Evolutionary conservation across 92 coral and sea anemone species (phyloP).

Genomic region (Zoanthus solanderi): DNA sequence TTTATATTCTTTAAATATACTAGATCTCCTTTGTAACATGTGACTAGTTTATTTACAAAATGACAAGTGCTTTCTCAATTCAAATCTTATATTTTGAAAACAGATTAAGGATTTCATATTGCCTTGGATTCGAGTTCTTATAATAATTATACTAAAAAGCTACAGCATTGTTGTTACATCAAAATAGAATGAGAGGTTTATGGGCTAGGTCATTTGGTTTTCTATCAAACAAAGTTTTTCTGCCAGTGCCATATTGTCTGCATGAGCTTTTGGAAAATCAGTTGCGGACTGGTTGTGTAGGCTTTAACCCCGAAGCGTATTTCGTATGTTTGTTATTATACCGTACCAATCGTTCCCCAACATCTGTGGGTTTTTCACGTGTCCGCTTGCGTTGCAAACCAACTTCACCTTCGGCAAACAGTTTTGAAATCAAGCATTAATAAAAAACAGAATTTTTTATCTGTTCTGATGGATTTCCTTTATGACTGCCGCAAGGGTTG

Average conservation of each 20-base stretch:
- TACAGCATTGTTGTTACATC: not conserved
- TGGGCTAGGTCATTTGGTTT: not conserved
- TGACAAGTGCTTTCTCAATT: not conserved
- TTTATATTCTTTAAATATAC: too few relatives aligned
- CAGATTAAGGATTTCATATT: not conserved
- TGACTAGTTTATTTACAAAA: not conserved
- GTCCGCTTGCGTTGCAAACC: not conserved
- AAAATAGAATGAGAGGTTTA: not conserved
- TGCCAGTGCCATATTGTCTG: not conserved
- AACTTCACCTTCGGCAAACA: not conserved
- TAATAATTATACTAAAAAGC: not conserved
- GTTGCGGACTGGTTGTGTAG: not conserved
- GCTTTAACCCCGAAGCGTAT: not conserved
- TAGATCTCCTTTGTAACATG: not conserved
- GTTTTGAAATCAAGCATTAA: slow-evolving; percentile 24
- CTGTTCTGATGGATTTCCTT: slow-evolving; percentile 23
- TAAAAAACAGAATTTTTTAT: slow-evolving; percentile 26
- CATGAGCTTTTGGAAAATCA: not conserved
- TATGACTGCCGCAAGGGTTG: slow-evolving; percentile 22
- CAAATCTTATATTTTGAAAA: not conserved
- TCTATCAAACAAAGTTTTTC: not conserved
- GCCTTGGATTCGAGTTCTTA: not conserved
- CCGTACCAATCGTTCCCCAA: not conserved
- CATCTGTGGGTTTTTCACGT: slow-evolving; percentile 30
- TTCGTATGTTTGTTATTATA: not conserved